phyloP scores from a whole-genome alignment of 2,113 vertebrate species.

The Pogona vitticeps region DNA sequence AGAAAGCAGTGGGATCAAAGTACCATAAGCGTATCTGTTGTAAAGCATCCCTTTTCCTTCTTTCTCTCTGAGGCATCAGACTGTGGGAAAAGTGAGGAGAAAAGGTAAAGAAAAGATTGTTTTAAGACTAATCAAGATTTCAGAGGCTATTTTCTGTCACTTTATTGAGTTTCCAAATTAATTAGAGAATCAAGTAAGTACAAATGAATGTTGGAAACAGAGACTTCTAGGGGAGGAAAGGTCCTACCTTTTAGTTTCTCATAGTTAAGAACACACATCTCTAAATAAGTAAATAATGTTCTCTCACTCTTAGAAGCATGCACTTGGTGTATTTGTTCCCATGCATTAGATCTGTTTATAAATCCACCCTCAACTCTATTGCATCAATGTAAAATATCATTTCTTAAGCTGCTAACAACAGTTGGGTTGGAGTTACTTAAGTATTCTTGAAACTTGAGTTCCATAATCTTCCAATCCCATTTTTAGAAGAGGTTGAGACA shows the following conservation, averaged over 20 bases:
- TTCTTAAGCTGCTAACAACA: slow-evolving; percentile 37
- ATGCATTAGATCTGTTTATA: slow-evolving; percentile 22
- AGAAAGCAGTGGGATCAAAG: slow-evolving; percentile 63
- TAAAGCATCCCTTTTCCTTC: slow-evolving; percentile 83
- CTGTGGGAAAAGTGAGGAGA: slow-evolving; percentile 68
- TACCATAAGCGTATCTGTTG: slow-evolving; percentile 82
- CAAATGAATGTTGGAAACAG: slow-evolving; percentile 33
- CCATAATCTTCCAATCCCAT: background rate
- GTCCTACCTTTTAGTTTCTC: background rate
- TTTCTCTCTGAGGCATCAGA: slow-evolving; percentile 78
- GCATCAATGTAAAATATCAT: slow-evolving; percentile 1
- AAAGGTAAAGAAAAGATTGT: slow-evolving; percentile 55
- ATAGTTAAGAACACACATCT: background rate
- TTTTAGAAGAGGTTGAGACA: background rate
- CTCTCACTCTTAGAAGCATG: slow-evolving; percentile 4
- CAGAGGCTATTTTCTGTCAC: slow-evolving; percentile 32
- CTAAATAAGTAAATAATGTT: background rate
- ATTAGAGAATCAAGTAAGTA: background rate
- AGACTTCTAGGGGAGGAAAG: slow-evolving; percentile 2
- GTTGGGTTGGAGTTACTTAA: slow-evolving; percentile 29
- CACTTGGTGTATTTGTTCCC: slow-evolving; percentile 30
- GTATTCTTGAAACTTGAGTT: slow-evolving; percentile 13
- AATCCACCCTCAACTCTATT: slow-evolving; percentile 9
- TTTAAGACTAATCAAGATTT: slow-evolving; percentile 50
- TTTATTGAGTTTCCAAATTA: slow-evolving; percentile 38